Percentiles rank a stretch among this genome's conserved stretches.
phyloP scores from a whole-genome alignment of 2,888 invertebrate genomes.

The Temnothorax ravouxi region DNA sequence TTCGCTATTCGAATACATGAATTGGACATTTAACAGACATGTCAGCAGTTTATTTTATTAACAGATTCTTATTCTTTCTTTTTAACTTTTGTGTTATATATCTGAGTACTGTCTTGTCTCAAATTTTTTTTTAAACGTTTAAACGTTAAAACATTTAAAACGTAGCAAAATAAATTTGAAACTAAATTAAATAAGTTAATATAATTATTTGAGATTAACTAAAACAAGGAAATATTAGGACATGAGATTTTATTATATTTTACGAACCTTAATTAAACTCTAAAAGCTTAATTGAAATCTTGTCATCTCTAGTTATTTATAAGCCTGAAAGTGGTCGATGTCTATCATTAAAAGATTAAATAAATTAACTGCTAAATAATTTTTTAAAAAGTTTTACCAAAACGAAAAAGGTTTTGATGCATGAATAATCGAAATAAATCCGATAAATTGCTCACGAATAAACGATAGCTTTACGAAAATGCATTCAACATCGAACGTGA shows the following conservation, averaged over 20 bases:
- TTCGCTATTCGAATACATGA: neutral
- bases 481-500: neutral
- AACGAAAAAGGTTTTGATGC: neutral
- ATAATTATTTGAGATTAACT: neutral
- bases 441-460: neutral
- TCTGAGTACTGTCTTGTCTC: neutral
- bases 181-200: neutral
- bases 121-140: neutral
- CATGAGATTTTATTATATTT: neutral
- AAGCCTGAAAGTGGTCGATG: neutral
- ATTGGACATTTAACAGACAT: conserved; percentile 12
- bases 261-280: neutral
- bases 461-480: neutral
- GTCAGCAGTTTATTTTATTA: neutral
- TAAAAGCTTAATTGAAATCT: neutral
- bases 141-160: neutral
- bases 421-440: neutral
- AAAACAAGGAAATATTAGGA: neutral
- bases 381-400: neutral
- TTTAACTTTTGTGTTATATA: neutral
- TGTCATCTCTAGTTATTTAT: neutral
- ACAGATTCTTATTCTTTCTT: neutral
- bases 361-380: neutral
- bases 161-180: neutral
- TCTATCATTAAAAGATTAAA: neutral